Percentiles rank a stretch among this genome's conserved stretches.
These are phyloP conservation scores for Cepphus grylle DNA, from an alignment of 2,113 vertebrate genomes.

Conservation along the genomic window DNA sequence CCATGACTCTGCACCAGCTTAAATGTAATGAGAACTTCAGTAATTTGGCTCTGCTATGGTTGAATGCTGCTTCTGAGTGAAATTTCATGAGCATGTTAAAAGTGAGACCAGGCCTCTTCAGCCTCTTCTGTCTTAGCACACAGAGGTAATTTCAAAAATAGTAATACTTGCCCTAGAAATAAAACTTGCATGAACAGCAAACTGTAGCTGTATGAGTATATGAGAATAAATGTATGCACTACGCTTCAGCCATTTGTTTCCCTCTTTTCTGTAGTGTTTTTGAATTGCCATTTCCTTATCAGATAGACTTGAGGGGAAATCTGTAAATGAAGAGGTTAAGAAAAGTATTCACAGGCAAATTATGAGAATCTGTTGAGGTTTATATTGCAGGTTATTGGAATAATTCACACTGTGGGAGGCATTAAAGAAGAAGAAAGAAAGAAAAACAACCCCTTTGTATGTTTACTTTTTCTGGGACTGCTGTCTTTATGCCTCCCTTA, in stretches of 20 bases:
- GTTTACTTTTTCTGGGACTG: background rate
- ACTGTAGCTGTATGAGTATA: background rate
- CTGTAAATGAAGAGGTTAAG: background rate
- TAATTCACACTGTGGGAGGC: background rate
- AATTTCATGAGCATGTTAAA: slow-evolving; percentile 20
- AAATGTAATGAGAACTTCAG: slow-evolving; percentile 44
- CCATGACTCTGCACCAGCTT: slow-evolving; percentile 12
- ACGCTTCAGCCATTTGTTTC: background rate
- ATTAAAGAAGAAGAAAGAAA: background rate
- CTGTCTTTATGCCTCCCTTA: background rate
- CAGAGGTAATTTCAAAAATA: background rate
- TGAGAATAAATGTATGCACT: background rate
- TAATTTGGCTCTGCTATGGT: slow-evolving; percentile 48
- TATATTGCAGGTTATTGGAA: background rate
- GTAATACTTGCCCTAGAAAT: slow-evolving; percentile 9
- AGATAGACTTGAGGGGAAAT: background rate
- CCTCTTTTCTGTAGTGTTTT: background rate
- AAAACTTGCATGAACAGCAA: slow-evolving; percentile 1
- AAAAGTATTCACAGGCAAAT: background rate
- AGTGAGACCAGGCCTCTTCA: background rate
- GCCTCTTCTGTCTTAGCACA: background rate
- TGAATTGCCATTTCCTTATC: background rate
- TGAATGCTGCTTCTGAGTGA: slow-evolving; percentile 35
- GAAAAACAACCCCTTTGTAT: background rate
- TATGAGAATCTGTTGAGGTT: background rate